Evolutionary conservation across 1,140 invertebrate species (phyloP), one percentile per base, ranked within the genome.

Genomic region (Heterodera schachtii): DNA sequence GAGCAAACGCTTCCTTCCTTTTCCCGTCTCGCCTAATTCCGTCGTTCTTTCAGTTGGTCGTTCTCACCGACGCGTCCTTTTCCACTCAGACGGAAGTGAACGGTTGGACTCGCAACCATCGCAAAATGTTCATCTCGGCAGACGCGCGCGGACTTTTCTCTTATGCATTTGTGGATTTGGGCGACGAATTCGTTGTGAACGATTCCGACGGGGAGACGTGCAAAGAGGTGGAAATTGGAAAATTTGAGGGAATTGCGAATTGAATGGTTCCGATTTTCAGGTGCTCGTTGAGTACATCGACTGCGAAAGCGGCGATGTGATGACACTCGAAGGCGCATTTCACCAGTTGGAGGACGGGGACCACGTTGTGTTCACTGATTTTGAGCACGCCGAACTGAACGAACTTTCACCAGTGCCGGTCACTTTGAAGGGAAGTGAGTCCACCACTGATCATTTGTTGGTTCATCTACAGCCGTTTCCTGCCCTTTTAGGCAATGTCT

Each of bases 321-420:
- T 90, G 5, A 91, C 91, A 74, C 79, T 92, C 21, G 92, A 92
- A 84, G 91, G 92, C 67, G 87, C 90, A 44, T 82, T 91, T 73
- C 92, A 92, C 85, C 91, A 91, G 2, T 90, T 91, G 71, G 97
- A 99, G 90, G 90, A 98, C 92, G 97, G 96, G 52, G 96, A 98
- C 90, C 94, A 94, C 91, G 95, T 99, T 8, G 96, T 94, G 19
- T 98, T 98, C 90, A 95, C 95, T 92, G 93, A 99, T 2, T 93
- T 96, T 91, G 97, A 97, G 46, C 98, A 98, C 96, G 93, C 92
- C 5, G 95, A 98, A 91, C 90, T 99, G 19, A 99, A 99, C 91
- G 93, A 93, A 73, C 94, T 94, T 90, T 93, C 94, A 86, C 95
- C 96, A 0, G 92, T 93, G 13, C 95, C 95, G 91, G 96, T 99